Percentiles rank a stretch among this genome's conserved stretches.
Conservation (phyloP, 1,140 invertebrate species). For the Cherax destructor region DNA sequence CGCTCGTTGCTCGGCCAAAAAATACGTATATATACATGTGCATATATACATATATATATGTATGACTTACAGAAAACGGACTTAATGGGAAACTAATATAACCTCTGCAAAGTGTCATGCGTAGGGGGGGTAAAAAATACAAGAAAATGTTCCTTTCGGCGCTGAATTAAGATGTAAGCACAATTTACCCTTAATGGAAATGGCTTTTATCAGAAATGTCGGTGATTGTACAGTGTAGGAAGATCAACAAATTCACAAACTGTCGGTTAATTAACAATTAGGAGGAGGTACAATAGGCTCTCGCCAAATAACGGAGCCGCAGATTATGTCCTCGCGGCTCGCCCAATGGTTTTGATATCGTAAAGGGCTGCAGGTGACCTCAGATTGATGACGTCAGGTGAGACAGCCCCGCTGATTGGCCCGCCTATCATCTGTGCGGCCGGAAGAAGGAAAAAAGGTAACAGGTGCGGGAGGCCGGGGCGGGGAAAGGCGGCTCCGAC, state of each 20-base stretch:
- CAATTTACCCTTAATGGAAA: conserved; percentile 32
- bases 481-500: too few relatives aligned
- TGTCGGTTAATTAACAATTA: conserved; percentile 39
- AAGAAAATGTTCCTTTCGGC: conserved; percentile 29
- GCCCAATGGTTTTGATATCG: conserved; percentile 47
- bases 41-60: too few relatives aligned
- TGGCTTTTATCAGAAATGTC: conserved; percentile 30
- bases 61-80: conserved; percentile 6
- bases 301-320: conserved; percentile 5
- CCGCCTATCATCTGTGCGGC: neutral
- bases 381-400: conserved; percentile 40
- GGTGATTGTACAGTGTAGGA: conserved; percentile 38
- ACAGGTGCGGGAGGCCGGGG: conserved; percentile 5
- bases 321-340: conserved; percentile 33
- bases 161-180: conserved; percentile 33
- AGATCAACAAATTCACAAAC: conserved; percentile 42
- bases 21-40: neutral
- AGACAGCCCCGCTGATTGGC: conserved; percentile 30
- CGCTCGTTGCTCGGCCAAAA: neutral
- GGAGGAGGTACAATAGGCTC: neutral
- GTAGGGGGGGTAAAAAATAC: neutral
- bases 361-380: conserved; percentile 32
- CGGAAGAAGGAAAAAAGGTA: neutral
- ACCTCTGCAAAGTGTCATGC: neutral
- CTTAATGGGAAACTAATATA: conserved; percentile 11